Evolutionary conservation across 1,140 invertebrate genomes (phyloP).

Genomic region (Apis mellifera): DNA sequence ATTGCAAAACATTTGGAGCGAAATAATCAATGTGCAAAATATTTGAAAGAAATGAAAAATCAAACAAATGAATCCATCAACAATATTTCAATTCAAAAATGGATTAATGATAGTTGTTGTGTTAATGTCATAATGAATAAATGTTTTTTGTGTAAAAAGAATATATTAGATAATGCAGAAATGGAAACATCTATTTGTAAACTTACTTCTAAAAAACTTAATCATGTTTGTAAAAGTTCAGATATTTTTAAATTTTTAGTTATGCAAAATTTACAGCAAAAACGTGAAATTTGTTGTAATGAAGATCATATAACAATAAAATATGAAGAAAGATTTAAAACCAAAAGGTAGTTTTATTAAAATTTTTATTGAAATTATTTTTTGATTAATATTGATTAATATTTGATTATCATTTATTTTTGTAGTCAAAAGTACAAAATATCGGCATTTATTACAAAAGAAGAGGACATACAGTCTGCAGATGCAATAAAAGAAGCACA

Average conservation of each 20-base stretch:
- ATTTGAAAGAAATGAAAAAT: constrained; percentile 58
- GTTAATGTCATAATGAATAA: constrained; percentile 75
- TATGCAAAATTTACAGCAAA: constrained; percentile 47
- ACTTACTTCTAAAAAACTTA: constrained; percentile 42
- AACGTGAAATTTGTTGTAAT: constrained; percentile 65
- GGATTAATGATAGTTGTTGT: constrained; percentile 80
- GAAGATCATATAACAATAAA: constrained; percentile 32
- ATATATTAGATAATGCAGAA: constrained; percentile 23
- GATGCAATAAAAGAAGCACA: constrained; percentile 58
- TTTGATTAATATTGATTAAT: not conserved
- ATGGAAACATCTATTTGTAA: constrained; percentile 60
- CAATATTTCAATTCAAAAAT: constrained; percentile 70
- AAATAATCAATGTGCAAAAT: constrained; percentile 59
- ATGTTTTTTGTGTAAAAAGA: constrained; percentile 70
- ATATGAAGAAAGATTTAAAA: constrained; percentile 40
- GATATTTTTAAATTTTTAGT: constrained; percentile 70
- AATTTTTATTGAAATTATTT: not conserved
- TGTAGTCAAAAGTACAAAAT: constrained; percentile 70
- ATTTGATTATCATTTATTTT: not conserved
- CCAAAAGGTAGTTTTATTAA: constrained; percentile 36
- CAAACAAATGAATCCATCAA: constrained; percentile 42
- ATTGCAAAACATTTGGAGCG: constrained; percentile 58
- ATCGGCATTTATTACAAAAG: constrained; percentile 77
- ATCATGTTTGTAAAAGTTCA: constrained; percentile 66
- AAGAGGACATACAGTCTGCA: constrained; percentile 83